phyloP scores from a whole-genome alignment of 2,113 vertebrate genomes.

The Phoxinus phoxinus region DNA sequence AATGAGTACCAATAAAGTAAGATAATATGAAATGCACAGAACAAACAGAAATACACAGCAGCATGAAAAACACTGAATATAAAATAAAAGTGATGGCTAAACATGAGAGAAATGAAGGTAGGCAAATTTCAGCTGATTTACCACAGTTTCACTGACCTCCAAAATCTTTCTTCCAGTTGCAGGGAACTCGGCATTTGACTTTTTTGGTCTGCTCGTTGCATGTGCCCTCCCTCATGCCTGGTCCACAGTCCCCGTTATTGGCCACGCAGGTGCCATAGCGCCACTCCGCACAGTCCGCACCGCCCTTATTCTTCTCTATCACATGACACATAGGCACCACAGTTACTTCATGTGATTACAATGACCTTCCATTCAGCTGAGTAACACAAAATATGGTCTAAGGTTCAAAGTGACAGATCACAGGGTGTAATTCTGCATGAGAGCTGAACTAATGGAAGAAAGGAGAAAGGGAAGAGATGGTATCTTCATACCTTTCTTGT shows the following conservation, averaged over 20 bases:
- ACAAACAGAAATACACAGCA: not conserved
- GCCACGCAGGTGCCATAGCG: slow-evolving; percentile 85
- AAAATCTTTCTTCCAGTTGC: slow-evolving; percentile 94
- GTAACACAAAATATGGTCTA: not conserved
- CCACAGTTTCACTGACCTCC: slow-evolving; percentile 76
- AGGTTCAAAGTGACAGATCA: not conserved
- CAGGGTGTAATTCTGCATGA: not conserved
- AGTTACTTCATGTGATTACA: not conserved
- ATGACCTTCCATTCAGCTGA: not conserved
- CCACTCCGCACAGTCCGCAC: slow-evolving; percentile 84
- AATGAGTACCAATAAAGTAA: not conserved
- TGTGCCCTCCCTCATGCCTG: slow-evolving; percentile 81
- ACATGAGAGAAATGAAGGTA: not conserved
- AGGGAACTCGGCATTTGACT: slow-evolving; percentile 87
- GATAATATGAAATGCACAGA: not conserved
- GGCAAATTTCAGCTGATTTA: not conserved
- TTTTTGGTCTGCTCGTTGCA: slow-evolving; percentile 85
- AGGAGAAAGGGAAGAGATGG: not conserved
- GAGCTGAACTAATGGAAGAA: not conserved
- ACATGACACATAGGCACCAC: not conserved
- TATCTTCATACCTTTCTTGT: slow-evolving; percentile 80
- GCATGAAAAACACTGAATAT: not conserved
- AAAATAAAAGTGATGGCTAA: not conserved
- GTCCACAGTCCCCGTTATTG: slow-evolving; percentile 86
- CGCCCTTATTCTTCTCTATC: slow-evolving; percentile 78